Evolutionary conservation across 2,888 invertebrate species (phyloP), one percentile per base, ranked within the genome.

Genomic region (Machimus atricapillus): DNA sequence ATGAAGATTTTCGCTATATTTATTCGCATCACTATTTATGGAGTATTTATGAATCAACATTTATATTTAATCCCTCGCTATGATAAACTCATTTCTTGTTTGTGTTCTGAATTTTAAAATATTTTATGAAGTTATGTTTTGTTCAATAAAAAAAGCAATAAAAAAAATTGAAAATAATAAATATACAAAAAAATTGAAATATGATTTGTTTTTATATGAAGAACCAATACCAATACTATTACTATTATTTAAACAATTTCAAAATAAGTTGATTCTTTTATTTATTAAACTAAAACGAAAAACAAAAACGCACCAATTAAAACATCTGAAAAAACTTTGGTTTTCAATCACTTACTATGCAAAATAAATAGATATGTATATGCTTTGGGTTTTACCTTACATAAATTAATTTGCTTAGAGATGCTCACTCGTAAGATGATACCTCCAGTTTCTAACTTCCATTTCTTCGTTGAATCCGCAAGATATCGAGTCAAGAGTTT

Each of bases 401-500:
- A 16, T 46, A 52, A 7, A 8, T 66, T 4, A 0, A 66, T n/a
- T 66, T 19, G 5, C 66, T 90, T 90, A 92, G 87, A 93, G 90
- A 89, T 92, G 91, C 89, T 92, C 91, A 90, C 92, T 92, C 88
- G 93, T 93, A 87, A 93, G 90, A 89, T 93, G 93, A 90, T 93
- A 93, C 89, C 92, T 91, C 93, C 93, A 93, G 90, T 93, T 92
- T 90, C 91, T 91, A 90, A 92, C 90, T 90, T 91, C 91, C 90
- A 91, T 87, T 89, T 73, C 66, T n/a, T 79, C 66, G n/a, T 86
- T 73, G 34, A 87, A 87, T 74, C 78, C 66, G 9, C 58, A 79
- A 6, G 88, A 88, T 6, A 87, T 88, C 19, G 87, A 87, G 86
- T 89, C 88, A 8, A 88, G 19, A 27, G 86, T 89, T 23, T 88